Evolutionary conservation across 2,797 vertebrate genomes (phyloP), one percentile per base, ranked within the genome.

Genomic region (Paratrypauchen microcephalus): DNA sequence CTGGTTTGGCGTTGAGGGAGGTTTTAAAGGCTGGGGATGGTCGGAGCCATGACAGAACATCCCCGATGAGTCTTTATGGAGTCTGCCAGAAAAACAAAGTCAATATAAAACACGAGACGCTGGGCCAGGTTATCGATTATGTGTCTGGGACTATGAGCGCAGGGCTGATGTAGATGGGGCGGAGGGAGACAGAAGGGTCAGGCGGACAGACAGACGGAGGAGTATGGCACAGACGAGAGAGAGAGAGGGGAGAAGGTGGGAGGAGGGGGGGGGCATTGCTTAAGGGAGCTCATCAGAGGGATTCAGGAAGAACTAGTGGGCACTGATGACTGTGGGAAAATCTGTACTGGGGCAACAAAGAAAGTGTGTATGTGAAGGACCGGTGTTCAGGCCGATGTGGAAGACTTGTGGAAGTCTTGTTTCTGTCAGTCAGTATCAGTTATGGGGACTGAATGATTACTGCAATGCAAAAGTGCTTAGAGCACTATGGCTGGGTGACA

Each of bases 11-110:
- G 60, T 66, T 19, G 63, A 68, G 72, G 78, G 73, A 78, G 79
- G 70, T 93, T 94, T 93, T 94, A 87, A 93, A 91, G 81, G 85
- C 86, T 78, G 80, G 90, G 91, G 91, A 93, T 88, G 89, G 89
- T 94, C 93, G 89, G 89, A 87, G 90, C 92, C 92, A 88, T 90
- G 91, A 94, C 95, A 93, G 82, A 92, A 90, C 93, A 89, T 92
- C 94, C 91, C 91, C 75, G 61, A 86, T 82, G 92, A 93, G 93
- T 96, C 85, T 95, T 95, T 94, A 95, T 94, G 92, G 91, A 95
- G 93, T 95, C 93, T 95, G 96, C 88, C 91, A 74, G 86, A 95
- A 88, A 95, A 91, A 92, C 82, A 68, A 90, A 95, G 93, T 97
- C 95, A 88, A 97, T 97, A 95, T 96, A 95, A 89, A 86, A 89